Percentiles rank a stretch among this genome's conserved stretches.
phyloP scores from a whole-genome alignment of 92 coral and sea anemone genomes.

The Siderastrea siderea region DNA sequence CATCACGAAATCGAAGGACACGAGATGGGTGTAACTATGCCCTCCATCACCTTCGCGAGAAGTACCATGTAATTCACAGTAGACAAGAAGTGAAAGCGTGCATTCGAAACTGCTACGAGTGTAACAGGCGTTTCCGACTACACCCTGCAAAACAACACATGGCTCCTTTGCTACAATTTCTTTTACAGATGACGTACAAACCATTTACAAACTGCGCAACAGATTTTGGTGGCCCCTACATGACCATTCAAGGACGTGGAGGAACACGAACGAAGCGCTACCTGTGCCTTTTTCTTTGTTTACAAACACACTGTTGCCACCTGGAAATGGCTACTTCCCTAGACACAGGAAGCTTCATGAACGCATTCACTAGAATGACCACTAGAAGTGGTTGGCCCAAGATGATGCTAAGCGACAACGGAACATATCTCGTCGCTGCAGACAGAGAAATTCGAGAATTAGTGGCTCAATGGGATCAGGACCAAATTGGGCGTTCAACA shows the following conservation, averaged over 20 bases:
- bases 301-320: constrained; percentile 68
- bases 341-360: too few species aligned
- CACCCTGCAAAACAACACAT: constrained; percentile 52
- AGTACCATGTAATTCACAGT: constrained; percentile 32
- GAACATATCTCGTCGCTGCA: too few species aligned
- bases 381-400: too few species aligned
- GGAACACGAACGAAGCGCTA: too few species aligned
- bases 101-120: constrained; percentile 43
- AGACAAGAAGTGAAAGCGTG: constrained; percentile 45
- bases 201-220: constrained; percentile 47
- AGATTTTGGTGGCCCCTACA: constrained; percentile 63
- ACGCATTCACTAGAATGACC: too few species aligned
- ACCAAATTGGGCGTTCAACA: too few species aligned
- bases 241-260: constrained; percentile 68
- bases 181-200: constrained; percentile 24
- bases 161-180: constrained; percentile 58
- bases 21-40: constrained; percentile 66
- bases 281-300: constrained; percentile 70
- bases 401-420: too few species aligned
- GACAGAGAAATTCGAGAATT: too few species aligned
- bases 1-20: too few species aligned
- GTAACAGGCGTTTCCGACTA: constrained; percentile 26
- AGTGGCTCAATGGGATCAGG: too few species aligned
- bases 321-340: constrained; percentile 70
- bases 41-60: constrained; percentile 53